A percentile compares a stretch with the other conserved stretches of the same genome.
These are phyloP conservation scores for Pseudochaenichthys georgianus DNA, from an alignment of 2,797 vertebrate genomes.

Conservation along the genomic window DNA sequence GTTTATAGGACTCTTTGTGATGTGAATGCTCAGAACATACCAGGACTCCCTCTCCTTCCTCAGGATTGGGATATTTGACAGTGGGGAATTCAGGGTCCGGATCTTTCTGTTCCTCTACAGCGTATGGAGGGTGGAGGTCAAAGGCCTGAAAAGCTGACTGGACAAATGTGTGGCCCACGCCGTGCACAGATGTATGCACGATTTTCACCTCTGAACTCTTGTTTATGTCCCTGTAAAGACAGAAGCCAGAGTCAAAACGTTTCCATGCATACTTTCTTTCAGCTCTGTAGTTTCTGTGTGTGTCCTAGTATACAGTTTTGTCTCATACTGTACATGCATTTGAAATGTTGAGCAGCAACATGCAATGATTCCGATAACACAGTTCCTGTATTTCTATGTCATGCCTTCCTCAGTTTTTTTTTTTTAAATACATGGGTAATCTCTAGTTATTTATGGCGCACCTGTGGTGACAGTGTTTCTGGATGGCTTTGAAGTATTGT, in stretches of 20 bases:
- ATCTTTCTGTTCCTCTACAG: slow-evolving; percentile 95
- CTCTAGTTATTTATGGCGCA: slow-evolving; percentile 53
- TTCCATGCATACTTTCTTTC: background rate
- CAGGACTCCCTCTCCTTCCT: slow-evolving; percentile 97
- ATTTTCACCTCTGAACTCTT: slow-evolving; percentile 90
- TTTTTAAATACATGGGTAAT: background rate
- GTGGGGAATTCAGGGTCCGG: slow-evolving; percentile 97
- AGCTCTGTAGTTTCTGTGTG: background rate
- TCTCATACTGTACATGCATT: background rate
- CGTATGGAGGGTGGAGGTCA: slow-evolving; percentile 89
- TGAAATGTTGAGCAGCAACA: background rate
- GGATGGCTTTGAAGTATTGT: slow-evolving; percentile 92
- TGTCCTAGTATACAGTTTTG: background rate
- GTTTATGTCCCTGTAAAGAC: slow-evolving; percentile 88
- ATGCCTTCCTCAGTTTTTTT: background rate
- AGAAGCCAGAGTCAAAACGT: background rate
- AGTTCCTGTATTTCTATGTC: background rate
- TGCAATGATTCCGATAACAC: background rate
- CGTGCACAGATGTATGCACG: slow-evolving; percentile 98
- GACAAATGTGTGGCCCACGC: slow-evolving; percentile 94
- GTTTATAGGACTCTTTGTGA: background rate
- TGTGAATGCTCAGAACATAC: slow-evolving; percentile 76
- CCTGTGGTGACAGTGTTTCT: slow-evolving; percentile 95
- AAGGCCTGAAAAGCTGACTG: slow-evolving; percentile 94
- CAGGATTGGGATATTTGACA: slow-evolving; percentile 97